Evolutionary conservation across 2,888 invertebrate genomes (phyloP).

Genomic region (Spicauda simplicius): DNA sequence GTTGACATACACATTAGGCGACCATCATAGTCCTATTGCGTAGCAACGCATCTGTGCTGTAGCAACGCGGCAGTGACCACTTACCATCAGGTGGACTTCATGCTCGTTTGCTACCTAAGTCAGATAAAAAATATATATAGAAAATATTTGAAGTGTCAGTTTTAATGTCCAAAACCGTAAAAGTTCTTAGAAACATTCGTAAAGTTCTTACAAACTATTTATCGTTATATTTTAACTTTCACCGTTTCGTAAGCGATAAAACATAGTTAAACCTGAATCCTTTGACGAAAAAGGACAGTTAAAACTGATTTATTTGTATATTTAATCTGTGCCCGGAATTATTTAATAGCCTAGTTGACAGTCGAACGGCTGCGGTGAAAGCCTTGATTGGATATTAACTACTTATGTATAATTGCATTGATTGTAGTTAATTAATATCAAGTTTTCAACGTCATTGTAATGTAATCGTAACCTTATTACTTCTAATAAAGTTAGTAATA

Average conservation of each 20-base stretch:
- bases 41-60: too few species aligned
- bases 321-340: conserved; percentile 25
- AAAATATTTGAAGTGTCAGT: too few species aligned
- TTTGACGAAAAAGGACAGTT: conserved; percentile 23
- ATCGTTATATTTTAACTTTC: neutral
- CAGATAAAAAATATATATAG: too few species aligned
- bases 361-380: conserved; percentile 27
- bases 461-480: neutral
- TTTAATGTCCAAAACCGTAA: too few species aligned
- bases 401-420: conserved; percentile 3
- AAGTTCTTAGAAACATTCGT: too few species aligned
- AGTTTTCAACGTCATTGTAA: neutral
- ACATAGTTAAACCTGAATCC: conserved; percentile 19
- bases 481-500: too few species aligned
- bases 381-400: conserved; percentile 32
- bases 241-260: conserved; percentile 7
- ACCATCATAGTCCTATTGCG: too few species aligned
- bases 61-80: too few species aligned
- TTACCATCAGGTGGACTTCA: too few species aligned
- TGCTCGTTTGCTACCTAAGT: too few species aligned
- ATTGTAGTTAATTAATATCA: conserved; percentile 10
- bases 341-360: conserved; percentile 35
- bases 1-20: too few species aligned
- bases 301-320: conserved; percentile 33
- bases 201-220: too few species aligned